A percentile compares a stretch with the other conserved stretches of the same genome.
Evolutionary conservation across 2,888 invertebrate species (phyloP).

Genomic region (Zhuqinia jingwanae): DNA sequence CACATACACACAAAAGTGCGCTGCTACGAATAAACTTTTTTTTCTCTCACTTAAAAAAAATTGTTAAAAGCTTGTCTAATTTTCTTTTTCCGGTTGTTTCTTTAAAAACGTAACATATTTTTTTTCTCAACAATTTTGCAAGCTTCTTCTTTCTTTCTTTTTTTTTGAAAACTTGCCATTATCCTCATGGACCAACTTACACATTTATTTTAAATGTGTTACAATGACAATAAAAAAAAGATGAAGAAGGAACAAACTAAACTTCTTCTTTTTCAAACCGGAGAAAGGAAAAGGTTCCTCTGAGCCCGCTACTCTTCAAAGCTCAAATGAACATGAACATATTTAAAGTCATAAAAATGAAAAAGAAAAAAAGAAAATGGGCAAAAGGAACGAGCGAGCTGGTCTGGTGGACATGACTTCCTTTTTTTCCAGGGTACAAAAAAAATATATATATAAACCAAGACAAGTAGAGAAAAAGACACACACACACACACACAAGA

Average conservation of each 20-base stretch:
- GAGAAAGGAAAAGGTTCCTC: background rate
- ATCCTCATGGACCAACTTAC: background rate
- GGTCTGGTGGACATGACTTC: conserved; percentile 43
- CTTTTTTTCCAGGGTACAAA: no score
- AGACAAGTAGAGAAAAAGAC: no score
- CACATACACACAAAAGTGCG: background rate
- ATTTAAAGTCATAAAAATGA: conserved; percentile 36
- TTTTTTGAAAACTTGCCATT: no score
- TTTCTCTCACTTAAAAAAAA: background rate
- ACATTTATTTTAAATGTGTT: conserved; percentile 31
- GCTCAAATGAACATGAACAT: conserved; percentile 15
- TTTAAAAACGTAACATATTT: background rate
- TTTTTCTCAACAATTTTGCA: no score
- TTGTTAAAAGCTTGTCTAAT: conserved; percentile 42
- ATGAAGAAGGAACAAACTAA: background rate
- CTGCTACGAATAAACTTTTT: conserved; percentile 18
- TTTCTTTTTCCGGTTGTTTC: conserved; percentile 39
- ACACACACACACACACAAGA: no score
- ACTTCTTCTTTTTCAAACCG: background rate
- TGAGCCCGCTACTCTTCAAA: background rate
- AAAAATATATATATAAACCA: no score
- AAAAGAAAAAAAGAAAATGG: background rate
- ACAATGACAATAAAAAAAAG: conserved; percentile 17
- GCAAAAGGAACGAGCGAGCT: conserved; percentile 36
- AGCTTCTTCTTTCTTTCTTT: no score